Evolutionary conservation across 2,113 vertebrate genomes (phyloP).

Genomic region (Micronycteris hirsuta): DNA sequence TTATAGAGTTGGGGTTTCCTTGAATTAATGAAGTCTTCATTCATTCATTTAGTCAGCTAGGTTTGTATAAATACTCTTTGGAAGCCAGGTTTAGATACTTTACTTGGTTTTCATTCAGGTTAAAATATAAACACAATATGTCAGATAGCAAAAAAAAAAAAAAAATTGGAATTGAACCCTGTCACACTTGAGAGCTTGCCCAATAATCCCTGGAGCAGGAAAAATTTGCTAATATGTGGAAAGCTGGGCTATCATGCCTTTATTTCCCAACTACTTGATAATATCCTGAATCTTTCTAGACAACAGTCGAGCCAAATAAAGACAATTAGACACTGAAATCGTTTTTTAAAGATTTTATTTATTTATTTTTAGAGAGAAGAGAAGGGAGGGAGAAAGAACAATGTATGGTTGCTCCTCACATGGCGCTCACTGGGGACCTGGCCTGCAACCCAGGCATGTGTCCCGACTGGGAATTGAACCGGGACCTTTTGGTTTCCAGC

Average conservation of each 20-base stretch:
- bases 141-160: too few relatives aligned
- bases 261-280: neutral
- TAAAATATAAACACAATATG: neutral
- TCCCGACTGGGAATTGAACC: too few relatives aligned
- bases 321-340: neutral
- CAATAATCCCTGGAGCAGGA: neutral
- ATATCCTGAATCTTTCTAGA: neutral
- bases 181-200: neutral
- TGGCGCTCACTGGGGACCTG: too few relatives aligned
- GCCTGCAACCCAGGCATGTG: too few relatives aligned
- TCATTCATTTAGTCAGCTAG: neutral
- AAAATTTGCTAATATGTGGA: neutral
- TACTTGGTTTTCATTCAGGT: neutral
- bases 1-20: neutral
- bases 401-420: too few relatives aligned
- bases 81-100: neutral
- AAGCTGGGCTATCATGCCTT: neutral
- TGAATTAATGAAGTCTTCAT: neutral
- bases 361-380: too few relatives aligned
- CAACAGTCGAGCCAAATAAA: neutral
- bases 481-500: too few relatives aligned
- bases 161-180: conserved; percentile 10
- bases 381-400: too few relatives aligned
- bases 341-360: too few relatives aligned
- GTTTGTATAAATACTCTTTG: neutral